phyloP scores from a whole-genome alignment of 2,797 vertebrate genomes.

The Poeciliopsis gracilis region DNA sequence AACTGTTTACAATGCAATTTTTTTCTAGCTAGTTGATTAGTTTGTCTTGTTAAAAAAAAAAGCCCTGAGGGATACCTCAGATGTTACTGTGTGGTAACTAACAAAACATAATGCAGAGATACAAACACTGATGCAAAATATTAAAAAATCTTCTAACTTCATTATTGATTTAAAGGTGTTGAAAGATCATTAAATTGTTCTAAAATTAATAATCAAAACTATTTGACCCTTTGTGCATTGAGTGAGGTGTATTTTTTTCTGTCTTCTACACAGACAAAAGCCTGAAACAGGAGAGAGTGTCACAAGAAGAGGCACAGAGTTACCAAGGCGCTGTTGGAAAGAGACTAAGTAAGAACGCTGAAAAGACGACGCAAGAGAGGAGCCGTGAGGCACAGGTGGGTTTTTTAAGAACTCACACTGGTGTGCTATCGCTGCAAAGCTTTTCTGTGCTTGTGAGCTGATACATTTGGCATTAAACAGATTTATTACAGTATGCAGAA shows the following conservation, averaged over 20 bases:
- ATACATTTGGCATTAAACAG: not conserved
- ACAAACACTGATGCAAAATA: not conserved
- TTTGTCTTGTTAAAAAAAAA: not conserved
- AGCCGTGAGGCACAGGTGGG: conserved; percentile 1
- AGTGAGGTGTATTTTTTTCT: not conserved
- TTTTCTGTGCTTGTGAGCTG: not conserved
- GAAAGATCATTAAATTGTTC: not conserved
- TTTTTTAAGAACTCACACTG: not conserved
- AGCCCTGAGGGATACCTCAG: not conserved
- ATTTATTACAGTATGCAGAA: not conserved
- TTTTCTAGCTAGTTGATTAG: not conserved
- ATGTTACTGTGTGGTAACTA: not conserved
- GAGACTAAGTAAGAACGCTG: conserved; percentile 29
- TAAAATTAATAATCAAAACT: not conserved
- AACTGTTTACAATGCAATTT: not conserved
- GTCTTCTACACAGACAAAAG: conserved; percentile 56
- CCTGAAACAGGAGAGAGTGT: conserved; percentile 73
- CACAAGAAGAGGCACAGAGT: conserved; percentile 56
- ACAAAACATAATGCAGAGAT: not conserved
- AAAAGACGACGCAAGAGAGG: conserved; percentile 40
- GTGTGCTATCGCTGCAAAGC: not conserved
- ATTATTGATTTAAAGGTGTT: not conserved
- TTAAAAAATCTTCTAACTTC: not conserved
- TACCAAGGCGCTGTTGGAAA: conserved; percentile 51
- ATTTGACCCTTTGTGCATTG: not conserved